phyloP scores from a whole-genome alignment of 2,888 invertebrate species.

The Drosophila vallismaia region DNA sequence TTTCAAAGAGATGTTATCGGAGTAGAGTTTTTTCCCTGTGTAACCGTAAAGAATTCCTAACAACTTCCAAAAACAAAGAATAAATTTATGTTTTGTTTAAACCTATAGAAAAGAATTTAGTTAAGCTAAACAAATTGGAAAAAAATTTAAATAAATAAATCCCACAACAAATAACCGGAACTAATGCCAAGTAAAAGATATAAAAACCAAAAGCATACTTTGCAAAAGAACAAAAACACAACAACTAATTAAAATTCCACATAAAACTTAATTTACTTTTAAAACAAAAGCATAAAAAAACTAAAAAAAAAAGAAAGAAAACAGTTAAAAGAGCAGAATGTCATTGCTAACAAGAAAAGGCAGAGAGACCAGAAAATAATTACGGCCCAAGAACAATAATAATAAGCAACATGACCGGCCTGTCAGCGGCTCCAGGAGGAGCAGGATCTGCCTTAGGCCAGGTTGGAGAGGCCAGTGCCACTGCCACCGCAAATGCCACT shows the following conservation, averaged over 20 bases:
- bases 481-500: slow-evolving; percentile 42
- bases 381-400: slow-evolving; percentile 69
- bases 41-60: neutral
- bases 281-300: slow-evolving; percentile 24
- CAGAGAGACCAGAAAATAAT: slow-evolving; percentile 59
- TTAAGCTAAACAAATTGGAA: slow-evolving; percentile 2
- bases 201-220: neutral
- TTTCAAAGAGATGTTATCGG: neutral
- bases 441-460: slow-evolving; percentile 57
- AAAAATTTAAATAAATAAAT: neutral
- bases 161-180: neutral
- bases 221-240: neutral
- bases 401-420: slow-evolving; percentile 73
- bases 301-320: slow-evolving; percentile 39
- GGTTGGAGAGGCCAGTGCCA: slow-evolving; percentile 24
- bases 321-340: slow-evolving; percentile 38
- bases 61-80: neutral
- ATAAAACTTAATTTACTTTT: slow-evolving; percentile 14
- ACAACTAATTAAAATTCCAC: slow-evolving; percentile 31
- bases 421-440: slow-evolving; percentile 54
- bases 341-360: slow-evolving; percentile 49
- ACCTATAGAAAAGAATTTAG: neutral
- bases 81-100: neutral
- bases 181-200: neutral
- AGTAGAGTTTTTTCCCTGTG: neutral